Evolutionary conservation across 2,113 vertebrate genomes (phyloP).

Genomic region (Himantopus leucocephalus): DNA sequence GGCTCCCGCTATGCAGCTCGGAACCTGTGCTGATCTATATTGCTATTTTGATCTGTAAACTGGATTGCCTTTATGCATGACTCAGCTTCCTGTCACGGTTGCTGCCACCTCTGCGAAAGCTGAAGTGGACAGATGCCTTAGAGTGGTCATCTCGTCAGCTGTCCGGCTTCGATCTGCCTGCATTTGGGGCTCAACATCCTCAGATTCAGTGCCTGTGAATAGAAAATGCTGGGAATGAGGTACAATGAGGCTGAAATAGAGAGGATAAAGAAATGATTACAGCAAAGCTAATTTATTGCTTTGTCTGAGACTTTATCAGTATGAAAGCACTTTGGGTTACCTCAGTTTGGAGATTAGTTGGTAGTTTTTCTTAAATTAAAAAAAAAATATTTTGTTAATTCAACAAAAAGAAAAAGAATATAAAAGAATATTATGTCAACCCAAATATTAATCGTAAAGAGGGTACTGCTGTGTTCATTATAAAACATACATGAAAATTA

Average conservation of each 20-base stretch:
- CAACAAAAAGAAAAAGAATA: neutral
- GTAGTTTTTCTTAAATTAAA: neutral
- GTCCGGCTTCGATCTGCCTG: neutral
- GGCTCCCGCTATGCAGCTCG: neutral
- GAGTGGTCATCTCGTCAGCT: neutral
- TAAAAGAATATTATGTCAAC: neutral
- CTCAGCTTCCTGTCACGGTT: constrained; percentile 29
- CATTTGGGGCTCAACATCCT: neutral
- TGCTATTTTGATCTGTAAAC: neutral
- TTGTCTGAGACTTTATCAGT: neutral
- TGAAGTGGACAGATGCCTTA: neutral
- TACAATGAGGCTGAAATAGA: neutral
- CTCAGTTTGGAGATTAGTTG: neutral
- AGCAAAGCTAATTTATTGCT: neutral
- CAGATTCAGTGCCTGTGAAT: neutral
- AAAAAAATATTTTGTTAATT: neutral
- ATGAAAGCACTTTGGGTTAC: neutral
- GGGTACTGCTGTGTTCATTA: neutral
- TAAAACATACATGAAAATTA: neutral
- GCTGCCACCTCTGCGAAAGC: constrained; percentile 12
- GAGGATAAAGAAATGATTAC: neutral
- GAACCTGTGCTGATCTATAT: neutral
- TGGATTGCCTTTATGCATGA: constrained; percentile 32
- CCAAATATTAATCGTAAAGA: neutral
- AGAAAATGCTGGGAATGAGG: neutral